phyloP scores from a whole-genome alignment of 2,113 vertebrate genomes.

The Galbula dea region DNA sequence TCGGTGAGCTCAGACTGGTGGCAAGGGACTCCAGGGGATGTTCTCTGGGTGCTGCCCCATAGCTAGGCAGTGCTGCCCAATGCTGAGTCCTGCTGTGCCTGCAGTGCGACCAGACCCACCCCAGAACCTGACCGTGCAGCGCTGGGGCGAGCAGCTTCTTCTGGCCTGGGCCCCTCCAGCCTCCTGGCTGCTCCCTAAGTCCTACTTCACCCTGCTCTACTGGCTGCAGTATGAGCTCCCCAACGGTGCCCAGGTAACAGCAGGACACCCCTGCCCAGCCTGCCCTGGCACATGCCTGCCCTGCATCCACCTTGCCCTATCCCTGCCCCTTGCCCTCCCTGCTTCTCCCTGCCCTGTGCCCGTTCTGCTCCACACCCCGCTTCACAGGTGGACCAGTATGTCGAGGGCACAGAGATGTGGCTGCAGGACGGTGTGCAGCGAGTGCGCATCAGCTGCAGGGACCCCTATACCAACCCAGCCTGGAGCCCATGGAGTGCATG shows the following conservation, averaged over 20 bases:
- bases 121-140: neutral
- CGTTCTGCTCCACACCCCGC: neutral
- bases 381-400: neutral
- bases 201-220: slow-evolving; percentile 28
- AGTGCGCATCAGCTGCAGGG: slow-evolving; percentile 50
- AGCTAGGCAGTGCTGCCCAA: neutral
- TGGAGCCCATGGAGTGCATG: slow-evolving; percentile 55
- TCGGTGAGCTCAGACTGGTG: neutral
- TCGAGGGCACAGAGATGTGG: neutral
- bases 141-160: neutral
- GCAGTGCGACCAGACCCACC: neutral
- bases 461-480: neutral
- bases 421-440: accelerated
- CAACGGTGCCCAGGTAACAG: neutral
- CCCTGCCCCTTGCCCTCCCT: no score
- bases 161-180: slow-evolving; percentile 28
- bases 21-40: accelerated
- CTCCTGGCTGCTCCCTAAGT: slow-evolving; percentile 24
- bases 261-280: accelerated
- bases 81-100: neutral
- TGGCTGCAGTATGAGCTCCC: slow-evolving; percentile 1
- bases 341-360: no score
- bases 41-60: neutral
- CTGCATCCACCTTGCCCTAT: neutral
- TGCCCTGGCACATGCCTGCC: accelerated